Percentiles rank a stretch among this genome's conserved stretches.
phyloP scores from a whole-genome alignment of 1,140 invertebrate genomes.

The Hyles vespertilio region DNA sequence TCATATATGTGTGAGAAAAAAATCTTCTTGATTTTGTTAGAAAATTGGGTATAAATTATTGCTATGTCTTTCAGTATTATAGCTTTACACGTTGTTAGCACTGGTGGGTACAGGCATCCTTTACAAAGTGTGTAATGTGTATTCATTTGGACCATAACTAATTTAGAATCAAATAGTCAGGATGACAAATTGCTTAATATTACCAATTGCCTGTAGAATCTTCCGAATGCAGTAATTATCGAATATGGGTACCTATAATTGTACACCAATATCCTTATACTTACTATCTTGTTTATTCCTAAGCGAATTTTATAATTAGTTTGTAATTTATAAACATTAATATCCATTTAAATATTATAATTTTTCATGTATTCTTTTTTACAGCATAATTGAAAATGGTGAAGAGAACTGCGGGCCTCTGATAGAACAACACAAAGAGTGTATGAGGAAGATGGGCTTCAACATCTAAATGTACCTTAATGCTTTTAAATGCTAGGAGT shows the following conservation, averaged over 20 bases:
- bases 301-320: not conserved
- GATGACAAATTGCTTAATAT: not conserved
- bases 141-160: no score
- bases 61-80: no score
- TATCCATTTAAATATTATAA: not conserved
- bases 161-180: not conserved
- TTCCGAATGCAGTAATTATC: not conserved
- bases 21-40: no score
- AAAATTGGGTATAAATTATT: no score
- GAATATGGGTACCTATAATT: no score
- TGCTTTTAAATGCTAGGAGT: no score
- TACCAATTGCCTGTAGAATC: not conserved
- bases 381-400: constrained; percentile 94
- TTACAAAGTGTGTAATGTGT: no score
- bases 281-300: not conserved
- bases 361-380: constrained; percentile 60
- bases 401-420: constrained; percentile 93
- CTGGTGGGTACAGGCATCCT: no score
- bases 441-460: constrained; percentile 97
- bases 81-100: no score
- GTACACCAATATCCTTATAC: not conserved
- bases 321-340: not conserved
- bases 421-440: constrained; percentile 97
- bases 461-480: constrained; percentile 82
- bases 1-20: no score